Evolutionary conservation across 1,140 invertebrate genomes (phyloP).

Genomic region (Fopius arisanus): DNA sequence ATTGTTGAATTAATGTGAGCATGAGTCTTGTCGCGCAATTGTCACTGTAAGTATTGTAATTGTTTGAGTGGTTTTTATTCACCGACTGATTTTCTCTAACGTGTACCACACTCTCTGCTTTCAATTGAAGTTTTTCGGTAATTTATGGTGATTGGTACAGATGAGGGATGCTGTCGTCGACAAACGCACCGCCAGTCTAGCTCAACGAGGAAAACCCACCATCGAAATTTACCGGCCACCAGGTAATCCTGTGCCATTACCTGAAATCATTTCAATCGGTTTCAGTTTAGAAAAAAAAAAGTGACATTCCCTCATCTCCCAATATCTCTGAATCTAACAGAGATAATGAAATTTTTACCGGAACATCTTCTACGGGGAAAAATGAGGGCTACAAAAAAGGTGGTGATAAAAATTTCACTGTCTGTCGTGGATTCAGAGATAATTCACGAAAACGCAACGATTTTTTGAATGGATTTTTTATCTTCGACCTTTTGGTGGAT

Average conservation of each 20-base stretch:
- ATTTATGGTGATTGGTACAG: conserved; percentile 42
- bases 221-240: conserved; percentile 88
- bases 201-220: conserved; percentile 72
- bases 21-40: conserved; percentile 50
- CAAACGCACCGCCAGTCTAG: conserved; percentile 56
- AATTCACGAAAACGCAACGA: no score
- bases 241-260: conserved; percentile 57
- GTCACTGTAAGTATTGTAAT: conserved; percentile 59
- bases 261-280: background rate
- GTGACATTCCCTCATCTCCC: no score
- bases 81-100: background rate
- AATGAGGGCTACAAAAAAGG: no score
- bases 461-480: no score
- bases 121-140: background rate
- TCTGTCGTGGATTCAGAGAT: no score
- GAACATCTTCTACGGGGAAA: no score
- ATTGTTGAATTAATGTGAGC: conserved; percentile 38
- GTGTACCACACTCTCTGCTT: background rate
- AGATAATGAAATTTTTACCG: no score
- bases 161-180: conserved; percentile 61
- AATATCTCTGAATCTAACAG: no score
- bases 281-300: no score
- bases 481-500: conserved; percentile 1
- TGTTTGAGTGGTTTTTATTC: no score
- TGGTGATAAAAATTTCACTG: no score